A percentile compares a stretch with the other conserved stretches of the same genome.
phyloP scores from a whole-genome alignment of 53 echinoderm and acorn worm species.

The Arbacia lixula region DNA sequence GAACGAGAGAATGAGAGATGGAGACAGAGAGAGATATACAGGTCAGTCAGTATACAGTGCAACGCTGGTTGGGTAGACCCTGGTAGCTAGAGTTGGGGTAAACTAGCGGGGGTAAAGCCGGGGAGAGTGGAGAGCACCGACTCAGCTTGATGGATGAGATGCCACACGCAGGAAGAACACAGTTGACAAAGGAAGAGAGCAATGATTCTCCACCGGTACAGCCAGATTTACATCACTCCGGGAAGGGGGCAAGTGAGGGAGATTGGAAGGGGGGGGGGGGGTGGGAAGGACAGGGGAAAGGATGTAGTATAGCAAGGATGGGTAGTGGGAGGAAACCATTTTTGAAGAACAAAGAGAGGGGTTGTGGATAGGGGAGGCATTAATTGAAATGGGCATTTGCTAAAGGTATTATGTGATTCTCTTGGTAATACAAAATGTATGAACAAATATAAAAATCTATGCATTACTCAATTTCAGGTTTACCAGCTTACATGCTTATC shows the following conservation, averaged over 20 bases:
- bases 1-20: not conserved
- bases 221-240: not conserved
- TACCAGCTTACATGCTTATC: too few relatives aligned
- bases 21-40: not conserved
- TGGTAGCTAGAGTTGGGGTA: not conserved
- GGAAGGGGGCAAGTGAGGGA: not conserved
- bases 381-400: too few relatives aligned
- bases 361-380: too few relatives aligned
- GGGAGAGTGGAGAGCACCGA: not conserved
- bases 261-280: not conserved
- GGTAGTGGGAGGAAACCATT: not conserved
- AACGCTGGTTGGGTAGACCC: not conserved
- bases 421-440: too few relatives aligned
- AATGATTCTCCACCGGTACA: conserved; percentile 18
- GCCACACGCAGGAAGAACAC: conserved; percentile 44
- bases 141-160: conserved; percentile 24
- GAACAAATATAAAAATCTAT: too few relatives aligned
- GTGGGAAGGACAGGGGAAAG: not conserved
- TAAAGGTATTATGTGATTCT: too few relatives aligned
- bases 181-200: conserved; percentile 44
- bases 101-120: conserved; percentile 1
- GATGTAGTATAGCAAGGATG: not conserved
- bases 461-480: too few relatives aligned
- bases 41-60: not conserved
- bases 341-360: not conserved